Evolutionary conservation across 2,113 vertebrate genomes (phyloP), one percentile per base, ranked within the genome.

Genomic region (Sardina pilchardus): DNA sequence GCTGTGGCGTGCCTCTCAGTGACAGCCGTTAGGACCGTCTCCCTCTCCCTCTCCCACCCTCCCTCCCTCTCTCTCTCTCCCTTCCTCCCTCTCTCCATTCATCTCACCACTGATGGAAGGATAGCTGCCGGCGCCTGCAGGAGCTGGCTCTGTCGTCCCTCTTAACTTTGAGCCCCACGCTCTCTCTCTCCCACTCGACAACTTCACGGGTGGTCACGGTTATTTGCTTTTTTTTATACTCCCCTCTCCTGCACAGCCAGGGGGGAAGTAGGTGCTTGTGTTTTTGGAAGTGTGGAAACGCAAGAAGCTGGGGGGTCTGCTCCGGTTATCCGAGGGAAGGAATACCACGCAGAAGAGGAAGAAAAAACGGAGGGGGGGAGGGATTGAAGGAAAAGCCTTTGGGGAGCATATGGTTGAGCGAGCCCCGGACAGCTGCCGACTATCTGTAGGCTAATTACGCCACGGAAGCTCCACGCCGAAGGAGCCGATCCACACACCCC

Each of bases 401-500:
- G 59, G 43, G 75, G 87, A 92, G 90, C 91, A 91, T 91, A 88
- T 89, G 90, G 85, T 89, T 85, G 19, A 91, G 85, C 83, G 83
- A 75, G 85, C 26, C 75, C 71, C 84, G 81, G 87, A 87, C 92
- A 91, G 92, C 93, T 92, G 92, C 92, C 88, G 86, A 89, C 56
- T 89, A 85, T 89, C 89, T 87, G n/a, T 83, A 83, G 26, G 84
- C 89, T 91, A 86, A 92, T 93, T 92, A 91, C 89, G 67, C 89
- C n/a, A 45, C 84, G 47, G 71, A 78, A 78, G 71, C 71, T 34
- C 71, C 71, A 39, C 71, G 34, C 71, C 36, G 71, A 78, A 78
- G 30, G 71, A 78, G 71, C 10, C 71, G 12, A 14, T 36, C 71
- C 30, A 16, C 71, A 78, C 71, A 36, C 71, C 26, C 63, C 34